Conservation (phyloP, 1,140 invertebrate genomes). For the Saccostrea glomerata region DNA sequence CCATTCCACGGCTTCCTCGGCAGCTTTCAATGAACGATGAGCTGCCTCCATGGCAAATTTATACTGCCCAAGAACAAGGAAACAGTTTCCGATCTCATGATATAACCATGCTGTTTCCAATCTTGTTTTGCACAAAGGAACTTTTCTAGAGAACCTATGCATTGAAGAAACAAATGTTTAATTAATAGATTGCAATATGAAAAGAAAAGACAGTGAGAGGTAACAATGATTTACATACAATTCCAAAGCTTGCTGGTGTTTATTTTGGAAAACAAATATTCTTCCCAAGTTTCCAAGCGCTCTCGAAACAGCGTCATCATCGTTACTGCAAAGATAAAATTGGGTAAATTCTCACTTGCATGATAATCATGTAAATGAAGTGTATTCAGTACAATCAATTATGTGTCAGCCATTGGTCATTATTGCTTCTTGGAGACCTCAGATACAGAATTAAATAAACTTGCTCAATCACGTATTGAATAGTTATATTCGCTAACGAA, state of each 20-base stretch:
- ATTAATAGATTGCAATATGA: background rate
- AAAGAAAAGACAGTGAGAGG: background rate
- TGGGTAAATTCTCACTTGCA: background rate
- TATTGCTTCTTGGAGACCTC: no score
- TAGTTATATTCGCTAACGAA: no score
- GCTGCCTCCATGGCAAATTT: slow-evolving; percentile 75
- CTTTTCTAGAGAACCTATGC: slow-evolving; percentile 72
- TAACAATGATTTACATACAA: slow-evolving; percentile 66
- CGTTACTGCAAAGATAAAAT: slow-evolving; percentile 57
- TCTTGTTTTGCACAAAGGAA: slow-evolving; percentile 67
- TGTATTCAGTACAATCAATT: no score
- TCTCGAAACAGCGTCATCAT: slow-evolving; percentile 72
- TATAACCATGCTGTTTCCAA: slow-evolving; percentile 77
- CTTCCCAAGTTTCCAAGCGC: slow-evolving; percentile 77
- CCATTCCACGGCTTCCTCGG: slow-evolving; percentile 72
- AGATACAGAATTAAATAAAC: no score
- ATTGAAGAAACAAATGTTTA: background rate
- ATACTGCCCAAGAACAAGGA: slow-evolving; percentile 74
- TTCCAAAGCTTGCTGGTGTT: slow-evolving; percentile 76
- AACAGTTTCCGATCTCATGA: slow-evolving; percentile 78
- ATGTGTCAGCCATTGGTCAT: no score
- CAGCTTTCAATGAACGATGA: slow-evolving; percentile 72
- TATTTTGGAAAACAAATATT: slow-evolving; percentile 74
- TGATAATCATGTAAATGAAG: background rate
- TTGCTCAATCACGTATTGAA: no score